Percentiles rank a stretch among this genome's conserved stretches.
phyloP scores from a whole-genome alignment of 2,797 vertebrate species.

The Carcharodon carcharias region DNA sequence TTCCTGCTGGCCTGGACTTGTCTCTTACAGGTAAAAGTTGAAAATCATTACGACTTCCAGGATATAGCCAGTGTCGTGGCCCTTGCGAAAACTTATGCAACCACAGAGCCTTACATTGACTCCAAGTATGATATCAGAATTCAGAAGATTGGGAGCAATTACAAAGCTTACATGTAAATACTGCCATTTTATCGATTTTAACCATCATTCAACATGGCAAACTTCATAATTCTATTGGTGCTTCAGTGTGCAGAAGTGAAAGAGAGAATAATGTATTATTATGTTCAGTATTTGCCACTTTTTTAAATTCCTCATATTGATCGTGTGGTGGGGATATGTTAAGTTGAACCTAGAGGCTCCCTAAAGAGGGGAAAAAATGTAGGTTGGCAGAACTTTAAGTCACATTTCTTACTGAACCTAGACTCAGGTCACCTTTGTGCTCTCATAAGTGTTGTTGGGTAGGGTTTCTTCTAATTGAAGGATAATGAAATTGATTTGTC shows the following conservation, averaged over 20 bases:
- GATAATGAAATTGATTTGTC: neutral
- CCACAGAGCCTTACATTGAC: slow-evolving; percentile 80
- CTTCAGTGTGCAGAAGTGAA: neutral
- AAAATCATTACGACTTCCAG: slow-evolving; percentile 86
- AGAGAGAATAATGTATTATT: neutral
- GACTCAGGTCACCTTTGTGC: neutral
- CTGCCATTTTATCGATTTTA: neutral
- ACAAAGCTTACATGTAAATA: slow-evolving; percentile 97
- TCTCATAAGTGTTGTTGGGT: neutral
- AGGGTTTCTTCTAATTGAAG: neutral
- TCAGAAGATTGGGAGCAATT: slow-evolving; percentile 95
- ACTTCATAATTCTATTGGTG: neutral
- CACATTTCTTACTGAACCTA: neutral
- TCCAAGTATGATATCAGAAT: slow-evolving; percentile 95
- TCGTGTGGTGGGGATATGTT: neutral
- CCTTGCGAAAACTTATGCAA: slow-evolving; percentile 86
- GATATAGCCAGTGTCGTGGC: slow-evolving; percentile 91
- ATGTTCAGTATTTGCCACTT: neutral
- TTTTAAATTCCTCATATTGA: neutral
- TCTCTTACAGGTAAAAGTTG: slow-evolving; percentile 78
- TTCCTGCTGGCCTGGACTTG: neutral
- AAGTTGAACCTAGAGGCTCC: neutral
- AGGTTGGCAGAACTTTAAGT: neutral
- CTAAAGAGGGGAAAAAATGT: neutral
- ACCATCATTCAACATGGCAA: neutral